Conservation (phyloP, 2,888 invertebrate genomes). For the Loripinus fragilis region DNA sequence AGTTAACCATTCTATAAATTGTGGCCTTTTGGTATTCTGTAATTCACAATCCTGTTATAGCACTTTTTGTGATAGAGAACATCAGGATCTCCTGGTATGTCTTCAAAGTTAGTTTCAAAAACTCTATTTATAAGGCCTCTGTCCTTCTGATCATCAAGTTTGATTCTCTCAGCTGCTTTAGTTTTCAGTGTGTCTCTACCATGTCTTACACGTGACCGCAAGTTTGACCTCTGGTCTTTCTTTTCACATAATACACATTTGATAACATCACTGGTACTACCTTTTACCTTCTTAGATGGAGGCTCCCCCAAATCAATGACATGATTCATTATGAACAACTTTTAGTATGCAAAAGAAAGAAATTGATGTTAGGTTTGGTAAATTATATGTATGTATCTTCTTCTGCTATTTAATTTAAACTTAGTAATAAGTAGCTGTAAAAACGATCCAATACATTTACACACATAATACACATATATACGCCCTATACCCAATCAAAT, state of each 20-base stretch:
- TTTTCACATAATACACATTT: slow-evolving; percentile 10
- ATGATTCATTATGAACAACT: slow-evolving; percentile 10
- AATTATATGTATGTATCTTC: too few relatives aligned
- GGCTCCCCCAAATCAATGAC: slow-evolving; percentile 4
- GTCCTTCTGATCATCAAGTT: slow-evolving; percentile 13
- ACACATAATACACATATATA: neutral
- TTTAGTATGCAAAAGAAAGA: neutral
- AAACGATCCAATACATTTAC: neutral
- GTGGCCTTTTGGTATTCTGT: too few relatives aligned
- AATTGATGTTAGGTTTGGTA: neutral
- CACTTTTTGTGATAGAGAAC: slow-evolving; percentile 4
- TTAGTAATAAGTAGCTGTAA: neutral
- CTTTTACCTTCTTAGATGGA: slow-evolving; percentile 4
- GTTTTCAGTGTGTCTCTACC: slow-evolving; percentile 7
- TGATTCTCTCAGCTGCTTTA: slow-evolving; percentile 5
- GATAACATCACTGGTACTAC: slow-evolving; percentile 4
- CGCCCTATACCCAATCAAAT: too few relatives aligned
- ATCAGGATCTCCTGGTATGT: neutral
- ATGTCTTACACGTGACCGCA: neutral
- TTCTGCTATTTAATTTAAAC: too few relatives aligned
- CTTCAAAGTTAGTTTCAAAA: slow-evolving; percentile 5
- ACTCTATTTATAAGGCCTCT: slow-evolving; percentile 13
- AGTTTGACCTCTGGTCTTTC: slow-evolving; percentile 4
- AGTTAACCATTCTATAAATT: too few relatives aligned
- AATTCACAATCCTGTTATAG: too few relatives aligned